A percentile compares a stretch with the other conserved stretches of the same genome.
These are phyloP conservation scores for Centropyge bicolor DNA, from an alignment of 2,797 vertebrate genomes.

Conservation along the genomic window DNA sequence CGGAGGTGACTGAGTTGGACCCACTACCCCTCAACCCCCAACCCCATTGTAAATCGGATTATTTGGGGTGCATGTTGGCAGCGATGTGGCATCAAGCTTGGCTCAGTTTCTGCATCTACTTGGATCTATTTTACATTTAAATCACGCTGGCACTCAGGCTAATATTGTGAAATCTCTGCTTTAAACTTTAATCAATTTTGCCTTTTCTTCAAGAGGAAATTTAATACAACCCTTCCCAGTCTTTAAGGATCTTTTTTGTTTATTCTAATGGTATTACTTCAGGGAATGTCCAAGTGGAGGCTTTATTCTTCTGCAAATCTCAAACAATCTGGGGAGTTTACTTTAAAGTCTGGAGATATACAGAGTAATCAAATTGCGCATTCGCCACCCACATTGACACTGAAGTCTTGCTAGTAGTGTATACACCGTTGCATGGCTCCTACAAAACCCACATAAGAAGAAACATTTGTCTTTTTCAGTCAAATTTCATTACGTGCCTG, in stretches of 20 bases:
- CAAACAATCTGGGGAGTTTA: slow-evolving; percentile 59
- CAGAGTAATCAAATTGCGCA: slow-evolving; percentile 67
- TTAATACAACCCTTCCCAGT: background rate
- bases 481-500: slow-evolving; percentile 34
- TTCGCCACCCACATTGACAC: slow-evolving; percentile 73
- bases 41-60: slow-evolving; percentile 21
- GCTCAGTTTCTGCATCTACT: slow-evolving; percentile 3
- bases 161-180: slow-evolving; percentile 27
- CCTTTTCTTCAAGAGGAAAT: slow-evolving; percentile 32
- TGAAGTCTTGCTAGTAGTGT: slow-evolving; percentile 43
- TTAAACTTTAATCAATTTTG: slow-evolving; percentile 32
- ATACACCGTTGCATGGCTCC: slow-evolving; percentile 49
- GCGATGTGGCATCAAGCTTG: background rate
- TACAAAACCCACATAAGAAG: slow-evolving; percentile 57
- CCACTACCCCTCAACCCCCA: slow-evolving; percentile 4
- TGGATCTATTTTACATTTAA: slow-evolving; percentile 28
- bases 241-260: slow-evolving; percentile 45
- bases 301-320: slow-evolving; percentile 56
- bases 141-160: slow-evolving; percentile 4
- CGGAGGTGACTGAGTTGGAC: slow-evolving; percentile 16
- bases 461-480: slow-evolving; percentile 44
- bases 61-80: slow-evolving; percentile 18
- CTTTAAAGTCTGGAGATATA: slow-evolving; percentile 58
- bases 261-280: slow-evolving; percentile 43
- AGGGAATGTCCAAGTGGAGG: slow-evolving; percentile 54